A percentile compares a stretch with the other conserved stretches of the same genome.
phyloP scores from a whole-genome alignment of 2,113 vertebrate genomes.

The Indicator indicator region DNA sequence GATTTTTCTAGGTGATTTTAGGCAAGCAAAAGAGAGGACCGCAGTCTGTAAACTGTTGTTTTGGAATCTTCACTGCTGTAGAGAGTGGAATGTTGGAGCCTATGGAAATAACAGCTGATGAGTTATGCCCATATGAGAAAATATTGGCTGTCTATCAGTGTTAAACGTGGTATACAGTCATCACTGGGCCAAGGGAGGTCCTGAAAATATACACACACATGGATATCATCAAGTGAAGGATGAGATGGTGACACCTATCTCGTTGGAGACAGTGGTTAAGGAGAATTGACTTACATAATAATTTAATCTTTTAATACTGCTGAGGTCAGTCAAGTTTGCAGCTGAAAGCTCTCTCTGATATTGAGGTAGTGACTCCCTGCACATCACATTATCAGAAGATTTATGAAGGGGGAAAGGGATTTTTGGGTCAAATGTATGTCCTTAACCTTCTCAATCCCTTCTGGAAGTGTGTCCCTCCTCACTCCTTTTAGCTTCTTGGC shows the following conservation, averaged over 20 bases:
- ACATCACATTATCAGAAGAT: neutral
- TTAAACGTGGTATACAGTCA: neutral
- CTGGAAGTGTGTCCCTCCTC: neutral
- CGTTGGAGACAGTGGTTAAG: neutral
- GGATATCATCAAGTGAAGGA: neutral
- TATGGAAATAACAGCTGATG: neutral
- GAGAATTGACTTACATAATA: slow-evolving; percentile 42
- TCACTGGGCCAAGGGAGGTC: neutral
- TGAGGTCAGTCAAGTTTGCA: slow-evolving; percentile 32
- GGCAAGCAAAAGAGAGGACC: neutral
- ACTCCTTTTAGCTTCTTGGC: neutral
- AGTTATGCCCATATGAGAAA: neutral
- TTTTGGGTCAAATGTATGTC: neutral
- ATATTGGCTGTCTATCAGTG: neutral
- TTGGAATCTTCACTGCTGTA: neutral
- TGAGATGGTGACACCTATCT: neutral
- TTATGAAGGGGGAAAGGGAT: neutral
- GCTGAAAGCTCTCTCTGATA: neutral
- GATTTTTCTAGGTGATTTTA: neutral
- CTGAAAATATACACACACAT: neutral
- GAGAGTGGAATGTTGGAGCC: neutral
- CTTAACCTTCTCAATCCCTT: neutral
- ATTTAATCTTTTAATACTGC: slow-evolving; percentile 36
- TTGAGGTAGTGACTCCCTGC: neutral
- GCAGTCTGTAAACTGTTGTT: neutral